These are phyloP conservation scores for Sinohyriopsis cumingii DNA, from an alignment of 2,888 invertebrate species.

Conservation along the genomic window DNA sequence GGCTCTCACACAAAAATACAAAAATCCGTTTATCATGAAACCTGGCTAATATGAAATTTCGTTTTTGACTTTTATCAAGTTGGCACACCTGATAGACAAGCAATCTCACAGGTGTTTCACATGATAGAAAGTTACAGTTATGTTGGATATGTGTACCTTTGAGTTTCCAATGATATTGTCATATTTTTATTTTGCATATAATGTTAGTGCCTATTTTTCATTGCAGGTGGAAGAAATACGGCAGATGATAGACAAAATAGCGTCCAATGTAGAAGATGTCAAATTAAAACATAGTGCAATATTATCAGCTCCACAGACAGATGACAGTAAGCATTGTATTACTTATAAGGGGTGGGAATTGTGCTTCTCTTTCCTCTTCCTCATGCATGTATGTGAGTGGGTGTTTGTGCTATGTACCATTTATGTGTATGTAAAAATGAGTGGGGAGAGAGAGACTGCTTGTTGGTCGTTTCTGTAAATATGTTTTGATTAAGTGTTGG, in stretches of 20 bases:
- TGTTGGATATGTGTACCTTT: background rate
- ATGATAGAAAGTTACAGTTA: conserved; percentile 6
- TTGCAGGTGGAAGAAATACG: conserved; percentile 97
- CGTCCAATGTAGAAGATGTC: conserved; percentile 99
- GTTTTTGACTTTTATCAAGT: too few species aligned
- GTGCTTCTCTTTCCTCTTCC: background rate
- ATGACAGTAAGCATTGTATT: conserved; percentile 90
- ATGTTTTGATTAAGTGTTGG: too few species aligned
- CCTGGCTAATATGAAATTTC: too few species aligned
- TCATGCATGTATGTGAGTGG: background rate
- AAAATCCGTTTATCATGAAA: too few species aligned
- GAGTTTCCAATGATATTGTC: background rate
- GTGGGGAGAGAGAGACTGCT: background rate
- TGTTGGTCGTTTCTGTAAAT: too few species aligned
- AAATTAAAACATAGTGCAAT: conserved; percentile 99
- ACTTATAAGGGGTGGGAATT: background rate
- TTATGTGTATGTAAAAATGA: background rate
- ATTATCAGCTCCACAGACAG: conserved; percentile 97
- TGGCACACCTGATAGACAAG: too few species aligned
- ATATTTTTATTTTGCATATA: background rate
- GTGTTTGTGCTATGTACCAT: background rate
- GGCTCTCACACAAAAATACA: too few species aligned
- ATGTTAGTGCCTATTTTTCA: conserved; percentile 42
- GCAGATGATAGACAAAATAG: conserved; percentile 99
- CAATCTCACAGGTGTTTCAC: too few species aligned